These are phyloP conservation scores for Rhopalosiphum padi DNA, from an alignment of 1,140 invertebrate species.

Conservation along the genomic window DNA sequence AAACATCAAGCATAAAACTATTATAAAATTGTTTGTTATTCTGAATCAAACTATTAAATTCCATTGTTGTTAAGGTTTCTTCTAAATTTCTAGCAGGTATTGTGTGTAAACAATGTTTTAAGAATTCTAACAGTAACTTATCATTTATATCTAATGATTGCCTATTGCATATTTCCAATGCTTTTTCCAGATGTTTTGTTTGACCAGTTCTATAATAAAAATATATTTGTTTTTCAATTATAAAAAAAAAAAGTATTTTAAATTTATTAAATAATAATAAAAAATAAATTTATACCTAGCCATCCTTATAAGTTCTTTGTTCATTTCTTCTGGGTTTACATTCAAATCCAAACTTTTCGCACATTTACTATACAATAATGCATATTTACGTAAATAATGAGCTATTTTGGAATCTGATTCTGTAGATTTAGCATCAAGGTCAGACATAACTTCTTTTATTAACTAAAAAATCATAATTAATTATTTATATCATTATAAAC, in stretches of 20 bases:
- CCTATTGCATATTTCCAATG: slow-evolving; percentile 44
- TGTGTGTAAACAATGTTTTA: slow-evolving; percentile 26
- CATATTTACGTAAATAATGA: slow-evolving; percentile 55
- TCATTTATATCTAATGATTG: slow-evolving; percentile 46
- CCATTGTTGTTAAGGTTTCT: neutral
- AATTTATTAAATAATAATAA: neutral
- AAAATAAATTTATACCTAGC: slow-evolving; percentile 15
- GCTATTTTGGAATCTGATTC: neutral
- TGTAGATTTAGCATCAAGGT: slow-evolving; percentile 5
- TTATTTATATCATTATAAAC: neutral
- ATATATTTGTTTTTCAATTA: neutral
- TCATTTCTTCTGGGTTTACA: slow-evolving; percentile 50
- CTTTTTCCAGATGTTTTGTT: slow-evolving; percentile 17
- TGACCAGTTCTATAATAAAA: slow-evolving; percentile 43
- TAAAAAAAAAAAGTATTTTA: neutral
- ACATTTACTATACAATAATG: slow-evolving; percentile 48
- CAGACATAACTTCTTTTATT: slow-evolving; percentile 37
- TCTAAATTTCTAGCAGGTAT: slow-evolving; percentile 43
- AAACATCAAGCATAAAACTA: neutral
- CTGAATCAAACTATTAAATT: slow-evolving; percentile 35
- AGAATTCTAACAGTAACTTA: slow-evolving; percentile 15
- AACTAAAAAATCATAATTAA: slow-evolving; percentile 3
- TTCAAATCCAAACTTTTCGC: slow-evolving; percentile 36
- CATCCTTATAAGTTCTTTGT: slow-evolving; percentile 52
- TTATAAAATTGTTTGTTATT: slow-evolving; percentile 28